Base-by-base conservation (phyloP, 2,888 invertebrate genomes). In the Drosophila quinaria region DNA sequence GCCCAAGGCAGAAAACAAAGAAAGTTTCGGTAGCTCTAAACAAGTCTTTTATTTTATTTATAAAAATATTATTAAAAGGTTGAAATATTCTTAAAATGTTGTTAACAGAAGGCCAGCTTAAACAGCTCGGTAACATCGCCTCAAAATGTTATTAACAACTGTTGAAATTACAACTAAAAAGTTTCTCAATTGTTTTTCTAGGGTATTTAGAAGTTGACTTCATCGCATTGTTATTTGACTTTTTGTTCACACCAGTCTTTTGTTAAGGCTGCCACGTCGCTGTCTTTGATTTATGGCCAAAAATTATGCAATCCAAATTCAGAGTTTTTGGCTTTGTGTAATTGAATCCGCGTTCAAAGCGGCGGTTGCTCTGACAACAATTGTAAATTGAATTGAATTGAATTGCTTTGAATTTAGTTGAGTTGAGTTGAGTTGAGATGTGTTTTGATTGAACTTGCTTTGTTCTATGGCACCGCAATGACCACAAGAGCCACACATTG, bases 271-370 rank as follows among this genome's bases (percentile, higher is more conserved):
- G 9, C 54, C 61, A 44, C 42, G 70, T 76, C 42, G 17, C 66
- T 76, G 67, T 41, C 62, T 67, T 63, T 76, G 77, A 75, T 76
- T 75, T 75, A 75, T 76, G 76, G 10, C 13, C 37, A 17, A 29
- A 33, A 66, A 80, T 82, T 70, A 83, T 83, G 74, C 68, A 85
- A 62, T 64, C 62, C 64, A 42, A 65, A 66, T 68, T 71, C 52
- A 29, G 42, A 62, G 56, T 58, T 70, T 78, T 70, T 69, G 64
- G 69, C 60, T 68, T 78, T 75, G 78, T 69, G 82, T 78, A 80
- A 82, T 80, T 86, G 82, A 83, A 86, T 78, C 78, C 55, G 81
- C 50, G 66, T 80, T 74, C 70, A 73, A 75, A 75, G 78, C 67
- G 63, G 52, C 71, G 67, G 68, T 63, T 61, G 72, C 41, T 42